Base-by-base conservation (phyloP, 1,140 invertebrate species). In the Drosophila pachea region DNA sequence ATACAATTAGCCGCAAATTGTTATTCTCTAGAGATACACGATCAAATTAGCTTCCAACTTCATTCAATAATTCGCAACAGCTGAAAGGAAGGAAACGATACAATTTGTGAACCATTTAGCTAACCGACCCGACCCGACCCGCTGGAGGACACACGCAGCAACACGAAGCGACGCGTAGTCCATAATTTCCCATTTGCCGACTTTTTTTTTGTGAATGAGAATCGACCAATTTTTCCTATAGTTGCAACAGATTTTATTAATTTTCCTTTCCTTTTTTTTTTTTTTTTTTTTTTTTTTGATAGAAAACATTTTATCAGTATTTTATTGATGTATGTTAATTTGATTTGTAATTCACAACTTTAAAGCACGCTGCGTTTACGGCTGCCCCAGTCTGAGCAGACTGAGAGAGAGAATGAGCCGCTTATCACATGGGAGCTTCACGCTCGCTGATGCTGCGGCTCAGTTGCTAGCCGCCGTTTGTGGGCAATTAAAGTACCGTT, bases 401-500 rank as follows among this genome's bases (percentile, higher is more conserved):
- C 4, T 22, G 38, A 43, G 16, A 7, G 7, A 45, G 14, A 32
- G 32, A 22, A 22, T 22, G 22, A 1, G 1, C 22, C 22, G 45
- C 50, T 69, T 64, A 64, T 69, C 53, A 11, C 16, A 3, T 7
- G n/a, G 22, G 53, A n/a, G 22, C 67, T 68, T 68, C 66, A 68
- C 60, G 66, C 43, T 56, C 52, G 14, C 48, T 16, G 64, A 22
- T 60, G 64, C 12, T 58, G 22, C 22, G 42, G 12, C 31, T 31
- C 12, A 16, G n/a, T 58, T 58, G 42, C 45, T 68, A 47, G 60
- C 53, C 68, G 54, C 68, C n/a, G n/a, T n/a, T 70, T 70, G 68
- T 58, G 35, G 7, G 67, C 72, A 62, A 74, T 74, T 53, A 72
- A 74, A 72, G 63, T 74, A 74, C 73, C 73, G 73, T 74, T 74